Base-by-base conservation (phyloP, 2,113 vertebrate species). In the Paramisgurnus dabryanus region DNA sequence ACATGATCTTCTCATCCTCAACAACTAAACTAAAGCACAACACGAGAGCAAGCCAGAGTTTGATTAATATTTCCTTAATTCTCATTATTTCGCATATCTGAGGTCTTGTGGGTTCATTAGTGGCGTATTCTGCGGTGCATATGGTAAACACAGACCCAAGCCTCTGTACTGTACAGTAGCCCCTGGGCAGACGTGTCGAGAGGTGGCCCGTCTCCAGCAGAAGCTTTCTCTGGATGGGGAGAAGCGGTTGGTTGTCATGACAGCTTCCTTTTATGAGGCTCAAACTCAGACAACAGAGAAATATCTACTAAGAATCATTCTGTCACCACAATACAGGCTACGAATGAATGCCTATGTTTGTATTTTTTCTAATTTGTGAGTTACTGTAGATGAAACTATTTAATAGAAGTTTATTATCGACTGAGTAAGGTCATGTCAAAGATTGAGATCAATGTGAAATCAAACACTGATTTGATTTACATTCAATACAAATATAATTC, bases 31-130 rank as follows among this genome's bases (percentile, higher is more conserved):
- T 57, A 55, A 83, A 84, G 84, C 78, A 55, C n/a, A 67, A 80
- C 87, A 78, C 80, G 85, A 83, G 76, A 80, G 67, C n/a, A 69
- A 71, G 61, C 79, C 73, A 67, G 41, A 63, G 86, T 89, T 91
- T 88, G 86, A 89, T 91, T 90, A 87, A 91, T 92, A 91, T 92
- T 92, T 93, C 88, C 89, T 90, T 91, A 90, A 91, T 92, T 92
- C 89, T 89, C 87, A 89, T 91, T 91, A 89, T 92, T 92, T 90
- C 87, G 87, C 91, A 86, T 89, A 78, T 82, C 64, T 79, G 84
- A 84, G 85, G 76, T 81, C 83, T n/a, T 45, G 80, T 86, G 82
- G 69, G 87, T 87, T 91, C 87, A 91, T 91, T 91, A 93, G 85
- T 69, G 83, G 78, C 82, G 83, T 49, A 17, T 63, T 87, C 81